These are phyloP conservation scores for Hirtodrosophila cameraria DNA, from an alignment of 2,888 invertebrate species.

Conservation along the genomic window DNA sequence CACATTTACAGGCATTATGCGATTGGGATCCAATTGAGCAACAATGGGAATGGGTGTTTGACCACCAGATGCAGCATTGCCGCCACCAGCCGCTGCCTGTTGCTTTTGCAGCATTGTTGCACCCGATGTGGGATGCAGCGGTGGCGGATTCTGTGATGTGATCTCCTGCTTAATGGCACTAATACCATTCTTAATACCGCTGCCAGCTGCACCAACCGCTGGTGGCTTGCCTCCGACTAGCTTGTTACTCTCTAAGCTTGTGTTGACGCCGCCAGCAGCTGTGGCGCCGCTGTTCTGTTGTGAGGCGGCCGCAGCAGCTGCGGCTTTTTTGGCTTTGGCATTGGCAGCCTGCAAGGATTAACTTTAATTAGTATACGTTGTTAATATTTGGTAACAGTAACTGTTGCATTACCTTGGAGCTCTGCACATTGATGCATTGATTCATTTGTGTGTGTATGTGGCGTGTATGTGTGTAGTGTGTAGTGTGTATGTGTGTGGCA, in stretches of 20 bases:
- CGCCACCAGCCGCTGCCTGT: constrained; percentile 52
- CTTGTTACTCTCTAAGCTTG: constrained; percentile 42
- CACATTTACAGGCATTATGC: constrained; percentile 86
- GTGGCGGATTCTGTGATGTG: constrained; percentile 78
- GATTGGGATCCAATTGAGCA: constrained; percentile 85
- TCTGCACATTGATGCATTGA: constrained; percentile 64
- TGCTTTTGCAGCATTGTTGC: constrained; percentile 74
- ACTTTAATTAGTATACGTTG: constrained; percentile 8
- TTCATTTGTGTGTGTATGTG: constrained; percentile 10
- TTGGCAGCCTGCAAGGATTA: constrained; percentile 76
- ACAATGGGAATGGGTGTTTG: constrained; percentile 83
- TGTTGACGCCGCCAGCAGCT: constrained; percentile 18
- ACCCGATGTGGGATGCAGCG: constrained; percentile 75
- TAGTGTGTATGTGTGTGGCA: constrained; percentile 21
- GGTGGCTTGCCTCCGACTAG: constrained; percentile 48
- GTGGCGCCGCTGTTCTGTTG: constrained; percentile 57
- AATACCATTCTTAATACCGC: constrained; percentile 67
- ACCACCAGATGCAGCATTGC: constrained; percentile 35
- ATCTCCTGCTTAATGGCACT: constrained; percentile 72
- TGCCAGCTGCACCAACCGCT: constrained; percentile 32
- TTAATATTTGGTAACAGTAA: neutral
- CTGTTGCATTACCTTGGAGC: constrained; percentile 77
- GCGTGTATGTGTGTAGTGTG: constrained; percentile 12
- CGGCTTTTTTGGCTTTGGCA: constrained; percentile 83
- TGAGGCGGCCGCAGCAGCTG: constrained; percentile 80